A percentile compares a stretch with the other conserved stretches of the same genome.
Conservation (phyloP, 2,113 vertebrate genomes). For the Oryzias javanicus region DNA sequence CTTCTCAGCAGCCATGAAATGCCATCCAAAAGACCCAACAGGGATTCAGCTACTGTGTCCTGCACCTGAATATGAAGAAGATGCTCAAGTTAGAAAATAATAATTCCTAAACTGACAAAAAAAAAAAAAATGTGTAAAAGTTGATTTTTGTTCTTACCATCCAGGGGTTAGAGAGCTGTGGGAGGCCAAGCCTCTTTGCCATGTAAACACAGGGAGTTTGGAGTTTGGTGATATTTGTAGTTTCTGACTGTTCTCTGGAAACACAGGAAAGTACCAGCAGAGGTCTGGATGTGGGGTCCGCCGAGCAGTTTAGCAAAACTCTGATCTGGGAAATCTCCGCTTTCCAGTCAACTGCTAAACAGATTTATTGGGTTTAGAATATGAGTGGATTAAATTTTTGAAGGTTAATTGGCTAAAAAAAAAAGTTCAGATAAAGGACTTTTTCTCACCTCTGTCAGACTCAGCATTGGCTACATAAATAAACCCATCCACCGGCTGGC, state of each 20-base stretch:
- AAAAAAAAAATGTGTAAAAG: not conserved
- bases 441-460: conserved; percentile 77
- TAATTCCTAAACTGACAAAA: not conserved
- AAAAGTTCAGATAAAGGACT: not conserved
- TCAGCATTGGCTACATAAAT: conserved; percentile 94
- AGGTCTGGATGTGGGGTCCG: conserved; percentile 77
- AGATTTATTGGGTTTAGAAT: not conserved
- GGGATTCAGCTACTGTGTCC: conserved; percentile 83
- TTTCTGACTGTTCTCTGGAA: conserved; percentile 66
- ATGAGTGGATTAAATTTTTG: not conserved
- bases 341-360: conserved; percentile 65
- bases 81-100: not conserved
- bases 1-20: conserved; percentile 89
- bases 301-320: conserved; percentile 81
- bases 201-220: conserved; percentile 84
- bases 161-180: conserved; percentile 83
- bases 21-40: conserved; percentile 84
- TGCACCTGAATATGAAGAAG: conserved; percentile 76
- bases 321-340: conserved; percentile 82
- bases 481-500: conserved; percentile 88
- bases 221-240: conserved; percentile 12
- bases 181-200: conserved; percentile 84
- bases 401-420: too few species aligned
- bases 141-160: conserved; percentile 77
- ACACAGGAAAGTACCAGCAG: conserved; percentile 88